Evolutionary conservation across 2,888 invertebrate species (phyloP), one percentile per base, ranked within the genome.

Genomic region (Chironomus tentans): DNA sequence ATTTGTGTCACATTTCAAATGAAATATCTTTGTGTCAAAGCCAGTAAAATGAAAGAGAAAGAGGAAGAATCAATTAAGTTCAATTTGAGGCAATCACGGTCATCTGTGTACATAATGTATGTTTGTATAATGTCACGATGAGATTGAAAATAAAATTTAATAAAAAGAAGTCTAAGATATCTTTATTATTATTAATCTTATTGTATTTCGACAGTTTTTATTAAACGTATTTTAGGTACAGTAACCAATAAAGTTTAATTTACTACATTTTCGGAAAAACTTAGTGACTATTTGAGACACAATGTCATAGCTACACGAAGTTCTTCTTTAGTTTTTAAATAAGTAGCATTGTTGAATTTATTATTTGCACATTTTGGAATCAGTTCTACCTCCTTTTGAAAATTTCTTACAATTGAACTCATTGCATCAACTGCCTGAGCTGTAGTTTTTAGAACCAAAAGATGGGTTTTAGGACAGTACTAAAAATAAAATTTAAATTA

Each of bases 41-140:
- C 56, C 56, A 56, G 18, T 18, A 56, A 56, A 56, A 15, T 38
- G 56, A 56, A 21, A 65, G 65, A 21, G 38, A 22, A 79, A 80
- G 79, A 80, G 80, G 80, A 80, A 80, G 80, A 80, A 79, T 79
- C 79, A 80, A 80, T 80, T 80, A 80, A 80, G 80, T 79, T 78
- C 80, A 80, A 80, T 80, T 80, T 80, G 80, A 79, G 79, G 79
- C 80, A 80, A 80, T 80, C 80, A 80, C 80, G 78, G 80, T 61
- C 61, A 74, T 65, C 13, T 65, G 65, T 65, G 65, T 65, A 21
- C 21, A 65, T 24, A 21, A 13, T 56, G 56, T 56, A 5, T 56
- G 38, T 56, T 56, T 56, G 56, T 56, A 38, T 38, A 38, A 38
- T 38, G 38, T 38, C 38, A 38, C 38, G 38, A 38, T 56, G n/a